Conservation (phyloP, 2,888 invertebrate species). For the Crioceris asparagi region DNA sequence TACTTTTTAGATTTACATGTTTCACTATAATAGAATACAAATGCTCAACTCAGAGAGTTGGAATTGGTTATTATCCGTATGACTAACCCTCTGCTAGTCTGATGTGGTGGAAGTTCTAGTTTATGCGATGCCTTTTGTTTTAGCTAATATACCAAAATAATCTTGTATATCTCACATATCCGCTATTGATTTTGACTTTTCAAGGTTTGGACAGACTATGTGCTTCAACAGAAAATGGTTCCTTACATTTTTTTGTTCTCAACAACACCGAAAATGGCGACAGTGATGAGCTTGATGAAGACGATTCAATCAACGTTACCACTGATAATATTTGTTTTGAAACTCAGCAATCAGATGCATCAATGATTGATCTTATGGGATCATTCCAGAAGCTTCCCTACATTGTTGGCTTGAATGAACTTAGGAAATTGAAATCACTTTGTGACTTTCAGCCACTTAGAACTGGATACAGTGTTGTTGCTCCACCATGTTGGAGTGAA, state of each 20-base stretch:
- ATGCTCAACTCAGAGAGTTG: too few relatives aligned
- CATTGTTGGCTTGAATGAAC: conserved; percentile 26
- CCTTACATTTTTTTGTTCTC: conserved; percentile 71
- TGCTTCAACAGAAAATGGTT: conserved; percentile 69
- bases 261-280: conserved; percentile 63
- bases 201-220: conserved; percentile 77
- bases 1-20: too few relatives aligned
- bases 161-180: too few relatives aligned
- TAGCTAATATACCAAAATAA: too few relatives aligned
- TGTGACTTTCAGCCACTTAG: conserved; percentile 64
- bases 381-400: conserved; percentile 33
- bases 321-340: conserved; percentile 13
- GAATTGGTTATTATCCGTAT: too few relatives aligned
- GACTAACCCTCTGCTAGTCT: too few relatives aligned
- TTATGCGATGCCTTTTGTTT: too few relatives aligned
- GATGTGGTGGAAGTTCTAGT: too few relatives aligned
- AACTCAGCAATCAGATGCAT: conserved; percentile 20
- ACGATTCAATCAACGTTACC: conserved; percentile 39
- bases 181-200: too few relatives aligned
- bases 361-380: conserved; percentile 24
- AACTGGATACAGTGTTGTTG: conserved; percentile 64
- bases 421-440: conserved; percentile 56
- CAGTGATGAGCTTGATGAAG: conserved; percentile 61
- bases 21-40: too few relatives aligned
- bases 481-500: conserved; percentile 89